A percentile compares a stretch with the other conserved stretches of the same genome.
These are phyloP conservation scores for Dipodomys stephensi DNA, from an alignment of 2,113 vertebrate species.

Conservation along the genomic window DNA sequence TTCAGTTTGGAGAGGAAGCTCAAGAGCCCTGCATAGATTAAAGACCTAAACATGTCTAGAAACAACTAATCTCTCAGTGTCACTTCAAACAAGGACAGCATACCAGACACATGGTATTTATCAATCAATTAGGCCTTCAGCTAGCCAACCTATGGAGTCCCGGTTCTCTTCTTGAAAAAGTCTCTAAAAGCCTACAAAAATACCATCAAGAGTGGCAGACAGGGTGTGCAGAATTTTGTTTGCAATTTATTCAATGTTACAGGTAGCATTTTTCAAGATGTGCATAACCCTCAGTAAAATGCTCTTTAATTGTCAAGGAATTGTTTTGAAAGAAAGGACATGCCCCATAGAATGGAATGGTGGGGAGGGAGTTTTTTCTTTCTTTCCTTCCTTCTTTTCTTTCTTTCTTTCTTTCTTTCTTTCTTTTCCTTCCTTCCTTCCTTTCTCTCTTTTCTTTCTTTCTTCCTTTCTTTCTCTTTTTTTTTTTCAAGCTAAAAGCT, in stretches of 20 bases:
- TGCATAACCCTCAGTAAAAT: slow-evolving; percentile 5
- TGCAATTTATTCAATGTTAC: neutral
- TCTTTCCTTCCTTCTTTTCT: neutral
- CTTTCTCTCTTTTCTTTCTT: neutral
- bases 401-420: neutral
- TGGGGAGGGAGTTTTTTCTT: slow-evolving; percentile 8
- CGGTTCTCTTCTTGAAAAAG: slow-evolving; percentile 56
- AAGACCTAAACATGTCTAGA: slow-evolving; percentile 66
- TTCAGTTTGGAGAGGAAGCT: slow-evolving; percentile 58
- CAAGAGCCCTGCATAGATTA: slow-evolving; percentile 52
- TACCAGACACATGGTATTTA: slow-evolving; percentile 67
- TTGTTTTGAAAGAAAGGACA: slow-evolving; percentile 57
- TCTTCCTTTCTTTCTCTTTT: neutral
- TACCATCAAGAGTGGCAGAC: slow-evolving; percentile 16
- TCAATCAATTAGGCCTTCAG: slow-evolving; percentile 58
- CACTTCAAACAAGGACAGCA: slow-evolving; percentile 68
- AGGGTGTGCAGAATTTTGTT: slow-evolving; percentile 18
- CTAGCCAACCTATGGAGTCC: slow-evolving; percentile 25
- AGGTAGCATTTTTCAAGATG: slow-evolving; percentile 58
- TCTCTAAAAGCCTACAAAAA: slow-evolving; percentile 46
- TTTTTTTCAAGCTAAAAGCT: slow-evolving; percentile 73
- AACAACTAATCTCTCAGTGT: slow-evolving; percentile 65
- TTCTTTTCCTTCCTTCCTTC: neutral
- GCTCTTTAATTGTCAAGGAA: slow-evolving; percentile 56
- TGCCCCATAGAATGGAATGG: slow-evolving; percentile 43